Evolutionary conservation across 2,113 vertebrate genomes (phyloP).

Genomic region (Pimephales promelas): DNA sequence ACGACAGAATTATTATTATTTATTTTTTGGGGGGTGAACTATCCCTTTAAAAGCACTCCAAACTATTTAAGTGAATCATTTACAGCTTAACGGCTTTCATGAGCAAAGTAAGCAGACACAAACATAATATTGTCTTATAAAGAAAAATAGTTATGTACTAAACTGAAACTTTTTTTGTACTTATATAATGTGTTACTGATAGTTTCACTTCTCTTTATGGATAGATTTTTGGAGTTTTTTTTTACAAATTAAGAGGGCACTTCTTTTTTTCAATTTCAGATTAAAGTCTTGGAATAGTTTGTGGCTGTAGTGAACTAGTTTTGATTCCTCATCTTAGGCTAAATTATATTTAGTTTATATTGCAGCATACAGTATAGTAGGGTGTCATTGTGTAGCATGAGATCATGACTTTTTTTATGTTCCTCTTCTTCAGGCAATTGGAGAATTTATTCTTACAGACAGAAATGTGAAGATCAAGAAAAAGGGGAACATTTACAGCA

Average conservation of each 20-base stretch:
- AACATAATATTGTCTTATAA: background rate
- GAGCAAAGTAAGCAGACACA: background rate
- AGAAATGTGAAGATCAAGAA: constrained; percentile 91
- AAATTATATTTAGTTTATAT: background rate
- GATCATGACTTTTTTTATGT: background rate
- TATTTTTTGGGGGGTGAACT: too few species aligned
- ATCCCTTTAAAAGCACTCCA: background rate
- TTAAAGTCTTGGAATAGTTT: background rate
- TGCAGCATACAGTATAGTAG: background rate
- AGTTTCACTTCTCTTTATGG: constrained; percentile 30
- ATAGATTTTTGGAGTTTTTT: background rate
- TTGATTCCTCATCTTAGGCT: background rate
- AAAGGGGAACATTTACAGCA: constrained; percentile 90
- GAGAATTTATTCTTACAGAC: constrained; percentile 94
- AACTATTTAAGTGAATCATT: background rate
- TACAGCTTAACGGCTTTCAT: background rate
- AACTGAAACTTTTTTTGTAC: background rate
- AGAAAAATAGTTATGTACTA: background rate
- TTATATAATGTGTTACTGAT: background rate
- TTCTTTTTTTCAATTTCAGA: constrained; percentile 5
- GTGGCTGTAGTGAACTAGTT: background rate
- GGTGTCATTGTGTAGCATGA: background rate
- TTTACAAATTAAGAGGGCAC: background rate
- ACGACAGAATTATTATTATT: too few species aligned
- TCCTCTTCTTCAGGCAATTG: constrained; percentile 78